Conservation (phyloP, 2,888 invertebrate genomes). For the Erebia ligea region DNA sequence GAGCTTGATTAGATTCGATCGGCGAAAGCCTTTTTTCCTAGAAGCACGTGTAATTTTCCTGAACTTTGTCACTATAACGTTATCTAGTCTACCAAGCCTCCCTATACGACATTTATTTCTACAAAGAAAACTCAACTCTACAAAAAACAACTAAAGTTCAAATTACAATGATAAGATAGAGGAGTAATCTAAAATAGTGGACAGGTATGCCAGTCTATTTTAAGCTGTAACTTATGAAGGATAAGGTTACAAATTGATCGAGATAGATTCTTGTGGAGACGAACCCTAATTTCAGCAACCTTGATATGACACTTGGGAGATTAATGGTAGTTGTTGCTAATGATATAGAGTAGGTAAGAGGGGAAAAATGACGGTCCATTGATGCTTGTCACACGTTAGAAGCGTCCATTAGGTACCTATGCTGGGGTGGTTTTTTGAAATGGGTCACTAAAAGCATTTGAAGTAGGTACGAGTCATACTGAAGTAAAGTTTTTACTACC, state of each 20-base stretch:
- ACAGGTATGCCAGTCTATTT: conserved; percentile 15
- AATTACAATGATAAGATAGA: not conserved
- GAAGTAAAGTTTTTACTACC: too few species aligned
- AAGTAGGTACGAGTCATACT: not conserved
- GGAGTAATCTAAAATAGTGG: conserved; percentile 16
- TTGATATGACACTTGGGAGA: conserved; percentile 33
- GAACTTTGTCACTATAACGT: conserved; percentile 32
- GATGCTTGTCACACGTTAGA: conserved; percentile 5
- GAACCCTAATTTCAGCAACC: conserved; percentile 31
- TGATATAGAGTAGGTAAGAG: conserved; percentile 13
- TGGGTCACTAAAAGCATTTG: not conserved
- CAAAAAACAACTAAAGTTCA: not conserved
- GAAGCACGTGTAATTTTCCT: conserved; percentile 28
- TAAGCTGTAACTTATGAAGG: not conserved
- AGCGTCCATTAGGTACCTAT: not conserved
- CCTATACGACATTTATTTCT: conserved; percentile 15
- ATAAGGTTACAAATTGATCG: conserved; percentile 12
- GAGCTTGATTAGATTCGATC: conserved; percentile 18
- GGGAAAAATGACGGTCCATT: conserved; percentile 17
- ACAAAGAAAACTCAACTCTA: conserved; percentile 25
- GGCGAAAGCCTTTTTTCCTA: conserved; percentile 22
- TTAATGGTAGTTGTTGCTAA: conserved; percentile 29
- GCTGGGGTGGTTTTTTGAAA: not conserved
- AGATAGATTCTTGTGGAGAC: not conserved
- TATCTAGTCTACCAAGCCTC: conserved; percentile 27